Base-by-base conservation (phyloP, 2,797 vertebrate species). In the Clarias pachynema region DNA sequence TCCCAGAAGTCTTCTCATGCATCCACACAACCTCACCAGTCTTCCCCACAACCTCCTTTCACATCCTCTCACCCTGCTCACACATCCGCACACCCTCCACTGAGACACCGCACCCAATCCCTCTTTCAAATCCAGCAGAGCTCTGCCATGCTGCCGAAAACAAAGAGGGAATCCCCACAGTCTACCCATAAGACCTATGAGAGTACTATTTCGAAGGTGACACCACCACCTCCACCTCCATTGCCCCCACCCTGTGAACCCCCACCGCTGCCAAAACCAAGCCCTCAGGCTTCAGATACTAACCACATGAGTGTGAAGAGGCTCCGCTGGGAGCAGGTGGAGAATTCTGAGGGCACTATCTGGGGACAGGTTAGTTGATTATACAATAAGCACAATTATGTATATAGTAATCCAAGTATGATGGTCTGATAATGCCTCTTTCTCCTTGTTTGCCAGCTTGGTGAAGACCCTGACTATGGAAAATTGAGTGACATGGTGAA, bases 401-500 rank as follows among this genome's bases (percentile, higher is more conserved):
- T 53, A 53, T 53, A 14, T 14, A 53, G 6, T 37, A 63, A 29
- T 60, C 12, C 16, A 59, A 62, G n/a, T 12, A 73, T 72, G 15
- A 26, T 56, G 22, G 73, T 59, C 49, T 24, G 40, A 65, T 75
- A 24, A 63, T 84, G 40, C 37, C 5, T 34, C 29, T 83, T 56
- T 83, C 26, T 85, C 16, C 60, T 44, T 84, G 37, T 87, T 79
- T 88, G 53, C 49, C 90, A 99, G 98, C 96, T 99, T 0, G 96
- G 98, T 62, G 98, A 98, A 62, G 98, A 99, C 79, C 97, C 98
- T 0, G 98, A 99, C 79, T 99, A 99, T 0, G 97, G 98, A 91
- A 99, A 99, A 89, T 94, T 99, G 92, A 99, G 96, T 0, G 98
- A 99, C 88, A 99, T 99, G 98, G 98, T 99, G 92, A 99, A 99